These are phyloP conservation scores for Urosaurus nigricauda DNA, from an alignment of 2,797 vertebrate genomes.

Conservation along the genomic window DNA sequence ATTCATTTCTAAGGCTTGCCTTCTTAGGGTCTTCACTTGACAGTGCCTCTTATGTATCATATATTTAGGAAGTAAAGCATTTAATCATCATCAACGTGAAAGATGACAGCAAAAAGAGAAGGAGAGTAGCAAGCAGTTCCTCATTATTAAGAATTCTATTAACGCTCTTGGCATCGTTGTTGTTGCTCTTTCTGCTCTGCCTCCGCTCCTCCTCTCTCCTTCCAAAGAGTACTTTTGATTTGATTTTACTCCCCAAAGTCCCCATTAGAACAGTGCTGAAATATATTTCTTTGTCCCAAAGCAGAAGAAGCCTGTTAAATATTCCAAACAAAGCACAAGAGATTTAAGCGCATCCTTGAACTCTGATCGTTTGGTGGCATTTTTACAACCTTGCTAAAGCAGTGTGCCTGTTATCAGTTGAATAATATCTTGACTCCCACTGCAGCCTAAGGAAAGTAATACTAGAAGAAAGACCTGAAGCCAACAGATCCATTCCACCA, in stretches of 20 bases:
- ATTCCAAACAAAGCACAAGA: conserved; percentile 4
- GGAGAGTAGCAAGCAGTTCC: not conserved
- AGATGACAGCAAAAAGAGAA: not conserved
- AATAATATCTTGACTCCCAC: not conserved
- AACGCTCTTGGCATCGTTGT: not conserved
- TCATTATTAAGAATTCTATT: not conserved
- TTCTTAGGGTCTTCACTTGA: not conserved
- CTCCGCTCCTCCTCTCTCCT: not conserved
- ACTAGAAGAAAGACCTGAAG: not conserved
- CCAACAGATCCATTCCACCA: not conserved
- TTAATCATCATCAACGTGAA: not conserved
- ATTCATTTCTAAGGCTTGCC: conserved; percentile 2
- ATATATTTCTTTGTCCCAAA: conserved; percentile 21
- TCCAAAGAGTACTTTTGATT: not conserved
- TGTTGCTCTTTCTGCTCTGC: not conserved
- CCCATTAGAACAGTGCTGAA: conserved; percentile 4
- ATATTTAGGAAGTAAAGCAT: not conserved
- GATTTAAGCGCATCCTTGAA: conserved; percentile 21
- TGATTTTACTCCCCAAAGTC: conserved; percentile 6
- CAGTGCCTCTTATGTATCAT: not conserved
- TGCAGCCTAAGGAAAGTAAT: not conserved
- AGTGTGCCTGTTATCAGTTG: not conserved
- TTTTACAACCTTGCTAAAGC: conserved; percentile 9
- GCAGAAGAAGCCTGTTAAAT: not conserved
- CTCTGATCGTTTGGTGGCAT: not conserved